Percentiles rank a stretch among this genome's conserved stretches.
Conservation (phyloP, 2,888 invertebrate genomes). For the Stictocephala bisonia region DNA sequence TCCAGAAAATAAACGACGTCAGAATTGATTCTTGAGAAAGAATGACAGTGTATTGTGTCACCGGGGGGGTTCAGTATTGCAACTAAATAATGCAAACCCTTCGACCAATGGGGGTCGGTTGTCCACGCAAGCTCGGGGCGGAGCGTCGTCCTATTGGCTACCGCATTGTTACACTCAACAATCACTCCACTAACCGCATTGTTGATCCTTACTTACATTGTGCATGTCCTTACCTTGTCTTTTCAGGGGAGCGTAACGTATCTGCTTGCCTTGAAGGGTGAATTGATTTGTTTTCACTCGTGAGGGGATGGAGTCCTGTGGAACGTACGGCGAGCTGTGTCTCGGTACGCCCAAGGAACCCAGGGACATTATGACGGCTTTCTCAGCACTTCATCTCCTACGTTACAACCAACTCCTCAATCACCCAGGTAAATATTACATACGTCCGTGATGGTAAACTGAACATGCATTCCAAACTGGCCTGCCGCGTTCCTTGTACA, state of each 20-base stretch:
- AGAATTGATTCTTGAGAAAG: too few relatives aligned
- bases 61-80: not conserved
- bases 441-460: too few relatives aligned
- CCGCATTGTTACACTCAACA: constrained; percentile 13
- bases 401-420: constrained; percentile 75
- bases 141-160: not conserved
- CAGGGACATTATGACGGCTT: constrained; percentile 63
- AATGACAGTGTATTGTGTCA: constrained; percentile 5
- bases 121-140: constrained; percentile 5
- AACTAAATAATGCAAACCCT: constrained; percentile 1
- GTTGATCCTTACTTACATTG: too few relatives aligned
- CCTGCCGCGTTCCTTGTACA: too few relatives aligned
- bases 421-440: constrained; percentile 70
- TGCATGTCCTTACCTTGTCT: too few relatives aligned
- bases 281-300: too few relatives aligned
- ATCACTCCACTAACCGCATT: not conserved
- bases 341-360: not conserved
- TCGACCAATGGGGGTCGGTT: constrained; percentile 1
- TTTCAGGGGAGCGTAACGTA: too few relatives aligned
- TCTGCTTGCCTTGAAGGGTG: too few relatives aligned
- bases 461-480: too few relatives aligned
- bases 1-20: too few relatives aligned
- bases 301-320: constrained; percentile 12
- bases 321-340: not conserved
- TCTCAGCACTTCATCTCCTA: constrained; percentile 74